Evolutionary conservation across 2,797 vertebrate genomes (phyloP).

Genomic region (Sebastes matsubarae): DNA sequence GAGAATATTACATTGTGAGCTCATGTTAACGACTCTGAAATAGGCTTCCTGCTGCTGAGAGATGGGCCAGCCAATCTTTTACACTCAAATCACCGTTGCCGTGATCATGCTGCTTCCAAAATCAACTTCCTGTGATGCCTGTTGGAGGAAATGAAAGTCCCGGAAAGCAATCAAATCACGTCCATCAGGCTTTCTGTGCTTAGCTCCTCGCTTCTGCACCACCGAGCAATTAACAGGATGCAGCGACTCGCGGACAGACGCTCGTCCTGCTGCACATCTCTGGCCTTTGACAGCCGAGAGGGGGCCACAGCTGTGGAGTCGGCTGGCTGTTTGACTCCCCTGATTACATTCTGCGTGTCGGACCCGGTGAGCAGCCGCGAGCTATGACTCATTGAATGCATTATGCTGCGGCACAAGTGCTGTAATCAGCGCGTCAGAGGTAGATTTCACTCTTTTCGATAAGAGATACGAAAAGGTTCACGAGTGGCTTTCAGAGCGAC

Average conservation of each 20-base stretch:
- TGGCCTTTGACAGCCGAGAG: slow-evolving; percentile 29
- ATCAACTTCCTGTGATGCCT: slow-evolving; percentile 43
- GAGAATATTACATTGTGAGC: slow-evolving; percentile 7
- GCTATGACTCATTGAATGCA: slow-evolving; percentile 36
- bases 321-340: background rate
- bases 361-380: background rate
- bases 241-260: background rate
- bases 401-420: slow-evolving; percentile 13
- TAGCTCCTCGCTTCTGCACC: background rate
- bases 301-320: slow-evolving; percentile 8
- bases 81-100: background rate
- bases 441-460: slow-evolving; percentile 35
- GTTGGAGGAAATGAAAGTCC: slow-evolving; percentile 37
- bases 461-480: slow-evolving; percentile 35
- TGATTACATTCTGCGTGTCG: background rate
- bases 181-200: slow-evolving; percentile 1
- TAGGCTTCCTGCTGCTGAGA: slow-evolving; percentile 22
- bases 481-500: slow-evolving; percentile 24
- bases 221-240: background rate
- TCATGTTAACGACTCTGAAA: slow-evolving; percentile 13
- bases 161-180: slow-evolving; percentile 29
- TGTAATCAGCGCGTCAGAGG: slow-evolving; percentile 24
- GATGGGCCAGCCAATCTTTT: background rate
- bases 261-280: slow-evolving; percentile 15
- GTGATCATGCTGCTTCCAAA: slow-evolving; percentile 6